Conservation (phyloP, 1,140 invertebrate species). For the Lamellibrachia luymesi region DNA sequence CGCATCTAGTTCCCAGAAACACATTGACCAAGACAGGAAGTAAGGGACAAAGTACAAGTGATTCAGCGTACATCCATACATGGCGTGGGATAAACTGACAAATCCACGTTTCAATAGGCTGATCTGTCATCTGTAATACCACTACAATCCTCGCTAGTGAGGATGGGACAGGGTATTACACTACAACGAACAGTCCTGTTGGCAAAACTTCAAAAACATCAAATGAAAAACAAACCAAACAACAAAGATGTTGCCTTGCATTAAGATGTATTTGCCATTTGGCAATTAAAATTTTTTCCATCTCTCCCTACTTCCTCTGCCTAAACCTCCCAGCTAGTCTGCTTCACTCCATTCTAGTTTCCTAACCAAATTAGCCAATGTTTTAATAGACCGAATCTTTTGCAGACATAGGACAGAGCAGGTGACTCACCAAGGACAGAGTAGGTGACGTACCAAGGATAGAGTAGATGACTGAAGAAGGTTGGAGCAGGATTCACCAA, state of each 20-base stretch:
- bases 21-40: no score
- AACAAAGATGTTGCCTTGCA: neutral
- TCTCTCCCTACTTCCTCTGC: neutral
- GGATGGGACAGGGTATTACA: no score
- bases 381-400: neutral
- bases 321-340: neutral
- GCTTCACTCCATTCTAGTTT: neutral
- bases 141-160: no score
- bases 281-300: neutral
- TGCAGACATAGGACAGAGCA: no score
- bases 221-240: neutral
- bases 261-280: neutral
- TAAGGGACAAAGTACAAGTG: no score
- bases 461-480: neutral
- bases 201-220: neutral
- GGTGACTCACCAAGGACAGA: neutral
- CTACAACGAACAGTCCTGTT: neutral
- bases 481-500: neutral
- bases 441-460: neutral
- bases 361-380: neutral
- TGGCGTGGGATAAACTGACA: no score
- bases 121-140: no score
- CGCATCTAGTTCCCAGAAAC: no score
- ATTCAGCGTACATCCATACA: no score
- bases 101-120: no score